phyloP scores from a whole-genome alignment of 2,888 invertebrate genomes.

The Leptodirus hochenwartii region DNA sequence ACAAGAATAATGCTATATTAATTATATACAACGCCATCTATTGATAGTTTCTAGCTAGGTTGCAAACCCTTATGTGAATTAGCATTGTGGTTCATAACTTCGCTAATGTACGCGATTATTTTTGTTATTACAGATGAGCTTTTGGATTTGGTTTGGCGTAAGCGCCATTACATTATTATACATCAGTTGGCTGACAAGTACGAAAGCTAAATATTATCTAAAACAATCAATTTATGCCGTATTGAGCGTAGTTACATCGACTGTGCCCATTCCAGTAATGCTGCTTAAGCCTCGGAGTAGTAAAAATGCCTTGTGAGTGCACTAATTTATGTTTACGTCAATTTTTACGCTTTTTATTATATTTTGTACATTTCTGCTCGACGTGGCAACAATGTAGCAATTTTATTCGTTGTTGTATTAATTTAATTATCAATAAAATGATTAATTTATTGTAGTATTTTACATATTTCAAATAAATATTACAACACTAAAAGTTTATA shows the following conservation, averaged over 20 bases:
- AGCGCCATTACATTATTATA: too few species aligned
- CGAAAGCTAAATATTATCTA: slow-evolving; percentile 48
- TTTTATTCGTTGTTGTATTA: not conserved
- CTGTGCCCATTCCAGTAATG: slow-evolving; percentile 58
- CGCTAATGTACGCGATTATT: too few species aligned
- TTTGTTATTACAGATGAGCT: too few species aligned
- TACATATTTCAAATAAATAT: not conserved
- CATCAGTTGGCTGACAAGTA: slow-evolving; percentile 30
- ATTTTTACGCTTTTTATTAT: slow-evolving; percentile 3
- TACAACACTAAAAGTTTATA: too few species aligned
- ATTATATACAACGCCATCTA: too few species aligned
- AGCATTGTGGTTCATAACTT: too few species aligned
- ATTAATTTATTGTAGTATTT: not conserved
- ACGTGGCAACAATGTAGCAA: not conserved
- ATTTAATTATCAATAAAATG: too few species aligned
- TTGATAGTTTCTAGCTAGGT: too few species aligned
- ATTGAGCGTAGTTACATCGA: slow-evolving; percentile 38
- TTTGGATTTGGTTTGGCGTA: too few species aligned
- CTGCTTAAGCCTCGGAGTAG: slow-evolving; percentile 51
- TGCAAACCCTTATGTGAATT: too few species aligned
- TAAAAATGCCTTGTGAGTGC: slow-evolving; percentile 62
- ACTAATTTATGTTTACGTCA: slow-evolving; percentile 1
- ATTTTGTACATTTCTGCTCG: slow-evolving; percentile 5
- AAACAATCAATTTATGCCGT: slow-evolving; percentile 49
- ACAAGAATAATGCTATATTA: too few species aligned